Conservation (phyloP, 2,888 invertebrate species). For the Tethea ocularis region DNA sequence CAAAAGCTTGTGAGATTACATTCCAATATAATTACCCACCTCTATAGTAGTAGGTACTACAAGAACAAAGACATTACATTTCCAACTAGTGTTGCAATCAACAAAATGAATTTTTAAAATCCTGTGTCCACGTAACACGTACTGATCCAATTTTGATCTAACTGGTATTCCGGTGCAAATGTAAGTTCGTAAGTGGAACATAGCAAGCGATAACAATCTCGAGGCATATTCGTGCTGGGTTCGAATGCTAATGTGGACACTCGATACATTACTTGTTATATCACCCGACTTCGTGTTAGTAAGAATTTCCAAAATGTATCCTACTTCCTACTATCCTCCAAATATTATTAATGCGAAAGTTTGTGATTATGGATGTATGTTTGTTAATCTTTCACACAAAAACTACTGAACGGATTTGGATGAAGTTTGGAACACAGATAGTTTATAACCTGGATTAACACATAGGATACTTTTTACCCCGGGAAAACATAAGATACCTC, state of each 20-base stretch:
- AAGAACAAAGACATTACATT: neutral
- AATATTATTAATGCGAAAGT: too few relatives aligned
- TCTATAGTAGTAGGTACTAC: neutral
- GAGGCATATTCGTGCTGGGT: conserved; percentile 44
- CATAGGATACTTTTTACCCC: too few relatives aligned
- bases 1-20: too few relatives aligned
- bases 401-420: too few relatives aligned
- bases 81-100: conserved; percentile 17
- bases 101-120: conserved; percentile 8
- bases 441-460: too few relatives aligned
- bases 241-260: conserved; percentile 52
- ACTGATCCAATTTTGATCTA: conserved; percentile 37
- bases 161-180: conserved; percentile 30
- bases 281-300: neutral
- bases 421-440: too few relatives aligned
- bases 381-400: too few relatives aligned
- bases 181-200: conserved; percentile 32
- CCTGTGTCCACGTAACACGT: conserved; percentile 13
- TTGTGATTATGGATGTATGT: too few relatives aligned
- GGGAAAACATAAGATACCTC: too few relatives aligned
- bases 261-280: conserved; percentile 44
- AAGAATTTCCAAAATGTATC: too few relatives aligned
- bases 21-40: too few relatives aligned
- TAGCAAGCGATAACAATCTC: conserved; percentile 55
- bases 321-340: too few relatives aligned